Base-by-base conservation (phyloP, 2,113 vertebrate genomes). In the Hydrolagus affinis region DNA sequence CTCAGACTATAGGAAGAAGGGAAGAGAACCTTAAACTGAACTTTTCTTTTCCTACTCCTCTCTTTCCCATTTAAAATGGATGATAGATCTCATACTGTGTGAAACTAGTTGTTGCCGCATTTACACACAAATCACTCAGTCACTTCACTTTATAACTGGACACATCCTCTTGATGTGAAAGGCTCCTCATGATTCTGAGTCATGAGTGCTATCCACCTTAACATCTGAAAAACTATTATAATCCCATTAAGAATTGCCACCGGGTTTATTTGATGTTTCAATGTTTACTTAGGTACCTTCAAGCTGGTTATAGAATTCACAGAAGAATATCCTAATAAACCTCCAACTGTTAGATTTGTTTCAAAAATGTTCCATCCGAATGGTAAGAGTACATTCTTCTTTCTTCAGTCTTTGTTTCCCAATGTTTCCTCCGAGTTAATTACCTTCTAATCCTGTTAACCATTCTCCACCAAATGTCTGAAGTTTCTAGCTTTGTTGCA, bases 291-390 rank as follows among this genome's bases (percentile, higher is more conserved):
- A 99, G 97, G 97, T 94, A 99, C 98, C 71, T 99, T 99, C 95
- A 99, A 99, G 93, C 93, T 99, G 92, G 95, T 98, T 91, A 99
- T 99, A 95, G 98, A 99, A 91, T 99, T 99, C 95, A 98, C 98
- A 12, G 98, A 99, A 95, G 98, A 99, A 91, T 99, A 99, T 91
- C 98, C 98, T 88, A 99, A 99, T 93, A 99, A 99, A 88, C 98
- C 98, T 89, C 98, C 97, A 87, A 99, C 97, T 88, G 98, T 99
- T 93, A 95, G 97, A 88, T 99, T 99, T 94, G 94, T 98, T 89
- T 98, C 97, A 91, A 98, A 97, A 95, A 99, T 99, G 97, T 99
- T 99, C 92, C 98, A 99, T 93, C 98, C 98, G 75, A 99, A 99
- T 91, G 98, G 98, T 99, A 90, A 96, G 95, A 89, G 87, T 71